phyloP scores from a whole-genome alignment of 2,113 vertebrate species.

The Phaethon lepturus region DNA sequence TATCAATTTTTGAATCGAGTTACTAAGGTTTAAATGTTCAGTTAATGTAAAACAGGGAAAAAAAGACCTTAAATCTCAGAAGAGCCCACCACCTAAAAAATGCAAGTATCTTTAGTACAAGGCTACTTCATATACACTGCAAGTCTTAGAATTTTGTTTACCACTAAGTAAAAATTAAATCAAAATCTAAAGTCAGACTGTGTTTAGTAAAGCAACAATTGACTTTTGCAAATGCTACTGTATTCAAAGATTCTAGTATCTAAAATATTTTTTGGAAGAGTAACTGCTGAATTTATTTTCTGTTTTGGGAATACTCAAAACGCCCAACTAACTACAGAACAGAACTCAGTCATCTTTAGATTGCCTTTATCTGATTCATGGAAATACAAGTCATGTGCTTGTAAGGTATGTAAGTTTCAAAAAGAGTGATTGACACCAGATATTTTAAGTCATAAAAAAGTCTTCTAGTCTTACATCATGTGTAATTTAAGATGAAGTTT shows the following conservation, averaged over 20 bases:
- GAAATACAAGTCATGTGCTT: not conserved
- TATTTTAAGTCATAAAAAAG: not conserved
- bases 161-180: not conserved
- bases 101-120: not conserved
- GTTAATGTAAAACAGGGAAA: not conserved
- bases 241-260: not conserved
- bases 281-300: not conserved
- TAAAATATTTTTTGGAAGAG: not conserved
- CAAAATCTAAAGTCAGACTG: not conserved
- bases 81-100: not conserved
- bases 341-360: not conserved
- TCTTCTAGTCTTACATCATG: not conserved
- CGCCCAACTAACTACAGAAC: not conserved
- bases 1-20: not conserved
- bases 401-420: not conserved
- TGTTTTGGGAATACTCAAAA: not conserved
- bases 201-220: not conserved
- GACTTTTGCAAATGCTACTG: not conserved
- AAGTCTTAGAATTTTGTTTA: not conserved
- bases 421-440: not conserved
- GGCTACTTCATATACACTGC: not conserved
- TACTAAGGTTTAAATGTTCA: not conserved
- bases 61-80: not conserved
- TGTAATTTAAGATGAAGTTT: not conserved
- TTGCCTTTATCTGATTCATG: not conserved